phyloP scores from a whole-genome alignment of 2,113 vertebrate genomes.

The Glaucidium brasilianum region DNA sequence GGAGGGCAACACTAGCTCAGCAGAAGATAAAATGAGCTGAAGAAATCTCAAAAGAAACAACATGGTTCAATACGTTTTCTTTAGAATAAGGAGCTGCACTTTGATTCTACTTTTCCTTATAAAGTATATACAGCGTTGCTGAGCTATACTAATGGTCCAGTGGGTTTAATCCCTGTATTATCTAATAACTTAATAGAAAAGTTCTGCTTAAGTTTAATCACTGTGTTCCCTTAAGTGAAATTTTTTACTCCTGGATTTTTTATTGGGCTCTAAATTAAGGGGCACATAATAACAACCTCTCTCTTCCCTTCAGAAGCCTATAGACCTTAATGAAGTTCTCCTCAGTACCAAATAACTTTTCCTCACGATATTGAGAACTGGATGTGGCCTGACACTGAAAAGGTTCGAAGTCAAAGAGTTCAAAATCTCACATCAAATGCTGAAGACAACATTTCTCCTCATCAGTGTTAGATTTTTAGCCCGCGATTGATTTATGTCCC shows the following conservation, averaged over 20 bases:
- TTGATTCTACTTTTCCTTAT: background rate
- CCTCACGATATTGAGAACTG: background rate
- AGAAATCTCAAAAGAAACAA: background rate
- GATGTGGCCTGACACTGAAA: background rate
- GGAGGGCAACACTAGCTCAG: background rate
- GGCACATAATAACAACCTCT: background rate
- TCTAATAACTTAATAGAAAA: background rate
- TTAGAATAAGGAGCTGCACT: background rate
- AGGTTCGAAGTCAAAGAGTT: background rate
- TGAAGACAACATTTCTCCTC: background rate
- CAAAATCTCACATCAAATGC: background rate
- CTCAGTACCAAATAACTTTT: background rate
- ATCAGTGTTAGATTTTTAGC: accelerated
- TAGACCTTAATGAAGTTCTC: background rate
- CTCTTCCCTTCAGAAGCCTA: background rate
- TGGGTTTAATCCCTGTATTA: background rate
- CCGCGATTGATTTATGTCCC: background rate
- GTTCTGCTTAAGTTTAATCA: background rate
- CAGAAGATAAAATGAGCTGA: background rate
- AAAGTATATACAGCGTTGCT: background rate
- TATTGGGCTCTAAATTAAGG: background rate
- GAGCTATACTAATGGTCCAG: background rate
- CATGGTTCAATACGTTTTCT: background rate
- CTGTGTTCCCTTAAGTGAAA: background rate
- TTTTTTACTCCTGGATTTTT: background rate